phyloP scores from a whole-genome alignment of 2,113 vertebrate genomes.

The Ploceus nigricollis region DNA sequence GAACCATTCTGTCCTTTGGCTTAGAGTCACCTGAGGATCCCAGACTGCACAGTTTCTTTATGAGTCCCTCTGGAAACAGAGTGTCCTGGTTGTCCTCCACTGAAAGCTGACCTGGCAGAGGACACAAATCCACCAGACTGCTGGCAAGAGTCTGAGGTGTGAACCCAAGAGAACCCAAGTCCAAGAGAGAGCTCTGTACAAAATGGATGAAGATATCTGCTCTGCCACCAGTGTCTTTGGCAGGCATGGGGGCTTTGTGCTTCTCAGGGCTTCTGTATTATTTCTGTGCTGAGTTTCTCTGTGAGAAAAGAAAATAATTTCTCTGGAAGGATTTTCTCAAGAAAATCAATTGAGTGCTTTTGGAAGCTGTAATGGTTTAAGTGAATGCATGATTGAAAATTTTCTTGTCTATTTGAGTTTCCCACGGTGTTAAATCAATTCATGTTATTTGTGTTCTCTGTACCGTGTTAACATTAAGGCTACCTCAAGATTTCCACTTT shows the following conservation, averaged over 20 bases:
- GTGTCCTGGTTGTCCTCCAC: neutral
- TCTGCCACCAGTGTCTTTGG: neutral
- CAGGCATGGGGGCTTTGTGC: neutral
- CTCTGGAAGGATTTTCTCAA: neutral
- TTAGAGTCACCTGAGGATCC: neutral
- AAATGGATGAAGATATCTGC: neutral
- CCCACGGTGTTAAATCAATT: conserved; percentile 9
- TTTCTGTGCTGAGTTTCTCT: neutral
- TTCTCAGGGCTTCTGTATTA: neutral
- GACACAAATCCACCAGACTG: neutral
- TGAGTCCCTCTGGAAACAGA: neutral
- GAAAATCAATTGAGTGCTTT: conserved; percentile 25
- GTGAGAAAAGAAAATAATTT: neutral
- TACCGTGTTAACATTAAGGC: neutral
- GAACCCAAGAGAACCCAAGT: neutral
- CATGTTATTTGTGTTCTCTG: conserved; percentile 5
- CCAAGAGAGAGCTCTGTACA: neutral
- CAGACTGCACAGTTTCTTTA: neutral
- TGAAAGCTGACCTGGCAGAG: neutral
- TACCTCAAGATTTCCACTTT: conserved; percentile 5
- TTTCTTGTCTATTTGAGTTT: conserved; percentile 14
- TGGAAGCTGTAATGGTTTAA: conserved; percentile 4
- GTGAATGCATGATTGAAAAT: neutral
- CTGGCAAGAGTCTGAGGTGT: neutral
- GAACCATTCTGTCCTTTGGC: neutral